Evolutionary conservation across 2,113 vertebrate species (phyloP).

Genomic region (Onychostoma macrolepis): DNA sequence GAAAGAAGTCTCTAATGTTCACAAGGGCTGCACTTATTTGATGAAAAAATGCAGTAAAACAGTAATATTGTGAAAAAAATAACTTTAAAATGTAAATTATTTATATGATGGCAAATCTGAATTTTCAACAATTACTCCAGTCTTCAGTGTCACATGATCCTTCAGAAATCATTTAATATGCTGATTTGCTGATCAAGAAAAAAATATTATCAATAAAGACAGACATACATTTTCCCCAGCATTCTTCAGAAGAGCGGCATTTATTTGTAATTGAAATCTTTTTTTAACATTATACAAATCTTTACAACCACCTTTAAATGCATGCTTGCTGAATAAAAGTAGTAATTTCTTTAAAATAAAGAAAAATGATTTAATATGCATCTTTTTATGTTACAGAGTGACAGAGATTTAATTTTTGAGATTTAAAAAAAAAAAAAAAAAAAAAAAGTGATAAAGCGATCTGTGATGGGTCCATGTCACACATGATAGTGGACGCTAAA

Average conservation of each 20-base stretch:
- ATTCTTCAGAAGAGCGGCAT: neutral
- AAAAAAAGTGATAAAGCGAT: neutral
- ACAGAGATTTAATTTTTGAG: neutral
- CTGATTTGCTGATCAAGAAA: neutral
- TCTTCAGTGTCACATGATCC: neutral
- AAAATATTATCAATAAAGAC: neutral
- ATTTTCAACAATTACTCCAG: neutral
- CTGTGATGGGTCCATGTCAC: neutral
- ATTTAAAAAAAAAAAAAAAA: neutral
- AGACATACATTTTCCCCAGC: neutral
- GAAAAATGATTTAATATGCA: neutral
- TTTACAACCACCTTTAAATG: neutral
- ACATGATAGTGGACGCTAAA: neutral
- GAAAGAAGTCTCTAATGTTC: neutral
- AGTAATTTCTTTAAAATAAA: neutral
- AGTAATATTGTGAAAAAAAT: neutral
- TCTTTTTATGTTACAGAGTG: neutral
- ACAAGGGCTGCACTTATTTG: neutral
- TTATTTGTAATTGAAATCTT: neutral
- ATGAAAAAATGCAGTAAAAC: neutral
- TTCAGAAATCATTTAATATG: neutral
- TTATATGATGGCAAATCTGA: too few relatives aligned
- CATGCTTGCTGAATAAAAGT: neutral
- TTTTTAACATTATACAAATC: neutral
- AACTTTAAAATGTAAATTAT: neutral